These are phyloP conservation scores for Seriola quinqueradiata DNA, from an alignment of 2,113 vertebrate genomes.

Conservation along the genomic window DNA sequence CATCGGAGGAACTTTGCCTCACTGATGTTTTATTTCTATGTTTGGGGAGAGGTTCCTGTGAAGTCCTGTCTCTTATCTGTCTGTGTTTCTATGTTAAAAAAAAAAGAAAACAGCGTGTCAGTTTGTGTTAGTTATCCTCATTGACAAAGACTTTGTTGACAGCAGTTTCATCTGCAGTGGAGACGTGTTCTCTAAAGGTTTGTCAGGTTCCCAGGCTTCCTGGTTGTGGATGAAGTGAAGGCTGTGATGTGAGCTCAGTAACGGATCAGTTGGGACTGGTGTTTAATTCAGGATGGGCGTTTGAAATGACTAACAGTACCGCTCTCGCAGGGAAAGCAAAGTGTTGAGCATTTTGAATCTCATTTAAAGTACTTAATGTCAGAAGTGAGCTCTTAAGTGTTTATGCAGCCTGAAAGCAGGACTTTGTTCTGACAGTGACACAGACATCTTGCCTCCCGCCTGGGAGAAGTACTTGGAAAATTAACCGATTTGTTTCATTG, in stretches of 20 bases:
- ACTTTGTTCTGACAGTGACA: slow-evolving; percentile 1
- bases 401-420: slow-evolving; percentile 3
- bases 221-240: not conserved
- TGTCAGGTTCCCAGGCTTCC: slow-evolving; percentile 14
- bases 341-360: slow-evolving; percentile 22
- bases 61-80: not conserved
- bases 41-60: not conserved
- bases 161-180: slow-evolving; percentile 10
- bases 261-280: not conserved
- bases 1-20: not conserved
- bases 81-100: not conserved
- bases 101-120: not conserved
- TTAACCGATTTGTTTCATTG: not conserved
- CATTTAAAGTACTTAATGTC: slow-evolving; percentile 11
- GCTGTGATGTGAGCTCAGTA: slow-evolving; percentile 24
- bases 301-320: slow-evolving; percentile 15
- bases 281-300: slow-evolving; percentile 25
- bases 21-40: not conserved
- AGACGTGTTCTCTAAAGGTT: slow-evolving; percentile 15
- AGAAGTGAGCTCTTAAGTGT: slow-evolving; percentile 4
- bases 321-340: not conserved
- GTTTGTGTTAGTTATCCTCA: not conserved
- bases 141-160: not conserved
- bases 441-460: not conserved
- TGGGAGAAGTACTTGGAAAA: not conserved